Percentiles rank a stretch among this genome's conserved stretches.
Conservation (phyloP, 2,113 vertebrate genomes). For the Podarcis cretensis region DNA sequence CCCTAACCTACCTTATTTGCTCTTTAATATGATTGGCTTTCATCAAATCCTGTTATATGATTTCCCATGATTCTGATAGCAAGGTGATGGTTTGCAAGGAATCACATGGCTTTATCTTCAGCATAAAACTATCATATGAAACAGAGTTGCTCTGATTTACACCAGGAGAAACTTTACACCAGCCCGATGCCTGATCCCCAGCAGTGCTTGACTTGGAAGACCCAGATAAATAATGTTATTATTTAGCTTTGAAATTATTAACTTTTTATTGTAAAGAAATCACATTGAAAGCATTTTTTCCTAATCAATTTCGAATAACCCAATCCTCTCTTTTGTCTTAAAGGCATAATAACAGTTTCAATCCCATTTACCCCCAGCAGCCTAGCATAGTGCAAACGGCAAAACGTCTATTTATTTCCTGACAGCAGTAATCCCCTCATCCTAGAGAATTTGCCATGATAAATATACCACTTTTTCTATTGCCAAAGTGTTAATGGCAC, state of each 20-base stretch:
- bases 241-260: conserved; percentile 66
- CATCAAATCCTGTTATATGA: conserved; percentile 50
- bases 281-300: conserved; percentile 76
- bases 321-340: conserved; percentile 77
- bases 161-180: conserved; percentile 29
- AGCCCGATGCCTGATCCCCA: conserved; percentile 10
- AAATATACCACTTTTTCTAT: conserved; percentile 63
- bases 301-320: conserved; percentile 67
- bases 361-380: conserved; percentile 61
- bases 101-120: conserved; percentile 33
- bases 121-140: conserved; percentile 41
- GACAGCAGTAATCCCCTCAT: conserved; percentile 71
- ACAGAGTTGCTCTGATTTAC: conserved; percentile 32
- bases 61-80: conserved; percentile 50
- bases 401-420: conserved; percentile 75
- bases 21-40: conserved; percentile 56
- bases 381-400: conserved; percentile 61
- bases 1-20: conserved; percentile 30
- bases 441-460: conserved; percentile 63
- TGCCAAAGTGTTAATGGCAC: conserved; percentile 69
- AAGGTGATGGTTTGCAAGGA: conserved; percentile 49
- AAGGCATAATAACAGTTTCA: conserved; percentile 68
- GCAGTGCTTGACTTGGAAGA: conserved; percentile 16
- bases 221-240: conserved; percentile 16
- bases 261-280: conserved; percentile 71